Evolutionary conservation across 1,140 invertebrate species (phyloP).

Genomic region (Drosophila erecta): DNA sequence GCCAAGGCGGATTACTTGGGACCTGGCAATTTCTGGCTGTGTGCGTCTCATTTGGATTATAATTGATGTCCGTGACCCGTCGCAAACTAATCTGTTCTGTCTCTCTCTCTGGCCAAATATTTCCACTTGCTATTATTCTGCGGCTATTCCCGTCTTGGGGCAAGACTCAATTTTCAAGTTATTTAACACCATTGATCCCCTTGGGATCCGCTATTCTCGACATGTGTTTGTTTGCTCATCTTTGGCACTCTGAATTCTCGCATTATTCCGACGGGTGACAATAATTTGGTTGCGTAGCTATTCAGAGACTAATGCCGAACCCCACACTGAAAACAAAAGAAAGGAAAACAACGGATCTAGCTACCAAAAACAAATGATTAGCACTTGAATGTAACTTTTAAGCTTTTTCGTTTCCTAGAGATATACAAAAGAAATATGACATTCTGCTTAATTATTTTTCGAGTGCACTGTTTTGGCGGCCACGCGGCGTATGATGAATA

Average conservation of each 20-base stretch:
- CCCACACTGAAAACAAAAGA: neutral
- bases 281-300: conserved; percentile 26
- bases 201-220: conserved; percentile 2
- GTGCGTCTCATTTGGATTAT: conserved; percentile 79
- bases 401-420: too few species aligned
- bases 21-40: conserved; percentile 45
- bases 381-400: too few species aligned
- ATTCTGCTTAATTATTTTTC: neutral
- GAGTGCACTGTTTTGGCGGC: conserved; percentile 3
- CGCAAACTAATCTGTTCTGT: conserved; percentile 61
- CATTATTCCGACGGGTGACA: conserved; percentile 11
- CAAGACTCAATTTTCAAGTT: conserved; percentile 71
- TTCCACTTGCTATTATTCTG: conserved; percentile 55
- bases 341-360: neutral
- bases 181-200: conserved; percentile 60
- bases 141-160: conserved; percentile 24
- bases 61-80: conserved; percentile 70
- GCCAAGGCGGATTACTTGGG: conserved; percentile 68
- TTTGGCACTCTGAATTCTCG: neutral
- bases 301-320: neutral
- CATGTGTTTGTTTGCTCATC: conserved; percentile 13
- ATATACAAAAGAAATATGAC: neutral
- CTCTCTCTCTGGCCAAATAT: conserved; percentile 25
- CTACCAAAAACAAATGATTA: too few species aligned
- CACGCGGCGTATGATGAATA: conserved; percentile 75